Conservation (phyloP, 1,140 invertebrate genomes). For the Monochamus saltuarius region DNA sequence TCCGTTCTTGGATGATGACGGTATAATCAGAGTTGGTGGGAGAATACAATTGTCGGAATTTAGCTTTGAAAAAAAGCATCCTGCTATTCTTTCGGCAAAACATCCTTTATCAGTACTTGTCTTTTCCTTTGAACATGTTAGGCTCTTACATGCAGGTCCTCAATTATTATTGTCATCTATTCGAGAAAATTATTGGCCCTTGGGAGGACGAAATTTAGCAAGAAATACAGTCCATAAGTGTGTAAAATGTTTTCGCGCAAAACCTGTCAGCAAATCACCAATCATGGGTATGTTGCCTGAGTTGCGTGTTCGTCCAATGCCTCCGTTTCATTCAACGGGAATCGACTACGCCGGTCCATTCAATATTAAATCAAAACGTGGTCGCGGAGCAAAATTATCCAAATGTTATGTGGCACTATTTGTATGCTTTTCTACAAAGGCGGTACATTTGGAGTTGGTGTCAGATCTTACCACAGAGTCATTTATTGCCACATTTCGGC, state of each 20-base stretch:
- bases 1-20: slow-evolving; percentile 33
- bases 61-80: not conserved
- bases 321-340: not conserved
- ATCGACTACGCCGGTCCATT: not conserved
- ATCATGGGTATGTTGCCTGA: not conserved
- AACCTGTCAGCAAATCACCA: not conserved
- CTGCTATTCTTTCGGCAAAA: not conserved
- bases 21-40: not conserved
- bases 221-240: slow-evolving; percentile 19
- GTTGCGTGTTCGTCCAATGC: not conserved
- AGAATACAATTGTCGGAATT: not conserved
- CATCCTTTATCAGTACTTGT: not conserved
- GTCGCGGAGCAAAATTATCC: not conserved
- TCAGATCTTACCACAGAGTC: not conserved
- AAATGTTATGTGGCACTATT: slow-evolving; percentile 40
- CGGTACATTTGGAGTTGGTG: not conserved
- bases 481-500: not conserved
- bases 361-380: not conserved
- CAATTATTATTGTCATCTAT: too few species aligned
- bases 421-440: slow-evolving; percentile 34
- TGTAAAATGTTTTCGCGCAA: not conserved
- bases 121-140: too few species aligned
- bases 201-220: slow-evolving; percentile 23
- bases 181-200: slow-evolving; percentile 8
- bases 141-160: too few species aligned